A percentile compares a stretch with the other conserved stretches of the same genome.
These are phyloP conservation scores for Drosophila leonis DNA, from an alignment of 2,888 invertebrate species.

Conservation along the genomic window DNA sequence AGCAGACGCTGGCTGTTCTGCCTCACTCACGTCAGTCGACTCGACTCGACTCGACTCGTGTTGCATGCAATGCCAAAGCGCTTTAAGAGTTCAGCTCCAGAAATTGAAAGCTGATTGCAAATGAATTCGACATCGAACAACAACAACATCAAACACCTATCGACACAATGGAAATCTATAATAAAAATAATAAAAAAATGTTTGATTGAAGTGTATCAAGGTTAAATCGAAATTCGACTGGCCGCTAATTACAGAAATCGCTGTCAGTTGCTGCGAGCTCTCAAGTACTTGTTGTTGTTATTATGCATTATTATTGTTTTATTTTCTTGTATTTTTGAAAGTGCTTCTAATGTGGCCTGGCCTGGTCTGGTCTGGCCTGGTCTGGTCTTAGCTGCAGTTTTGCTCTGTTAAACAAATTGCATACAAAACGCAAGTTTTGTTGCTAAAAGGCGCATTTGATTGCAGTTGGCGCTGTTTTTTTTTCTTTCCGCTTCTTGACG, in stretches of 20 bases:
- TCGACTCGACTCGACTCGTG: too few species aligned
- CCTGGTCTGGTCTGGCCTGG: neutral
- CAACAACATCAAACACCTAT: constrained; percentile 10
- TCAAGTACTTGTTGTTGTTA: constrained; percentile 62
- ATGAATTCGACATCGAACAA: constrained; percentile 49
- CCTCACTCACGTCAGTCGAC: constrained; percentile 21
- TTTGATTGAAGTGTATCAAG: constrained; percentile 81
- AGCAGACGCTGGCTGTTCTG: neutral
- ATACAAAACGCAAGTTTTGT: constrained; percentile 81
- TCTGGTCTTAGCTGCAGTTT: constrained; percentile 45
- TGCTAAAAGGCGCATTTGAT: constrained; percentile 72
- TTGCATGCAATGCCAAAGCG: constrained; percentile 67
- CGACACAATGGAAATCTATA: constrained; percentile 71
- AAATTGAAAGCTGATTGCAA: constrained; percentile 45
- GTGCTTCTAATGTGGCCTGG: constrained; percentile 43
- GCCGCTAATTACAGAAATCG: constrained; percentile 73
- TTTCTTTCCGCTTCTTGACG: constrained; percentile 73
- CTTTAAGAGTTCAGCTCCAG: constrained; percentile 40
- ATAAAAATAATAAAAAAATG: constrained; percentile 67
- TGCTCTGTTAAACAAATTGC: constrained; percentile 80
- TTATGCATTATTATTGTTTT: constrained; percentile 53
- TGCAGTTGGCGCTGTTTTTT: constrained; percentile 38
- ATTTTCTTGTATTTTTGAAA: constrained; percentile 57
- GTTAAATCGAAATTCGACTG: constrained; percentile 55
- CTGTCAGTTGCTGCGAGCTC: constrained; percentile 33